Conservation (phyloP, 2,888 invertebrate species). For the Diogma glabrata region DNA sequence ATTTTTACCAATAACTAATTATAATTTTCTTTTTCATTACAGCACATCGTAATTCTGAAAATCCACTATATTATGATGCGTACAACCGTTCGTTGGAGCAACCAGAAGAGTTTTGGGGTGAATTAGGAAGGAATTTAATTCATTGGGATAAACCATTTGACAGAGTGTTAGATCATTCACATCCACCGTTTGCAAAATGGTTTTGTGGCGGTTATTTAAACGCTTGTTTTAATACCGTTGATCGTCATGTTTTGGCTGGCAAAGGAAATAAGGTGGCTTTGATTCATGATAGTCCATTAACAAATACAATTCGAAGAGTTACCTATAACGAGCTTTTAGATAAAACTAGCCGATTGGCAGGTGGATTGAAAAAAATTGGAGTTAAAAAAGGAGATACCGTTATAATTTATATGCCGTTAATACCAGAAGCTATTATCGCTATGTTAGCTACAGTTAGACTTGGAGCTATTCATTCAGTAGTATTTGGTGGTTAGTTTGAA, state of each 20-base stretch:
- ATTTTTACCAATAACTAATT: too few relatives aligned
- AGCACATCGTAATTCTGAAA: conserved; percentile 26
- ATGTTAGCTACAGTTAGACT: conserved; percentile 81
- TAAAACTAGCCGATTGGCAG: conserved; percentile 67
- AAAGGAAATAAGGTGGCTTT: conserved; percentile 67
- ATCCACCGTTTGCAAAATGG: conserved; percentile 85
- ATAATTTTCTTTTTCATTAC: too few relatives aligned
- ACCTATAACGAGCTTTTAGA: conserved; percentile 73
- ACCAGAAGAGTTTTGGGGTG: conserved; percentile 79
- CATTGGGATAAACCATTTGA: conserved; percentile 80
- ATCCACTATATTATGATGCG: conserved; percentile 48
- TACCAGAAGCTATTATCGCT: conserved; percentile 79
- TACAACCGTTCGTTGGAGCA: conserved; percentile 57
- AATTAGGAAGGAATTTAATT: conserved; percentile 53
- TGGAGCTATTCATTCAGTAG: conserved; percentile 88
- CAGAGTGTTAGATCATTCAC: conserved; percentile 68
- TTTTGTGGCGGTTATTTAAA: conserved; percentile 77
- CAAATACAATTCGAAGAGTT: conserved; percentile 60
- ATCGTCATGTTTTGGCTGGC: conserved; percentile 75
- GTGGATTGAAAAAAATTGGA: conserved; percentile 63
- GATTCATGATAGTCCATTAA: conserved; percentile 84
- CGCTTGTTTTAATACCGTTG: conserved; percentile 86
- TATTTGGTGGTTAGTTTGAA: conserved; percentile 83
- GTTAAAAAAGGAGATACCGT: conserved; percentile 75
- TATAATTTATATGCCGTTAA: conserved; percentile 89